These are phyloP conservation scores for Tetranychus truncatus DNA, from an alignment of 2,888 invertebrate species.

Conservation along the genomic window DNA sequence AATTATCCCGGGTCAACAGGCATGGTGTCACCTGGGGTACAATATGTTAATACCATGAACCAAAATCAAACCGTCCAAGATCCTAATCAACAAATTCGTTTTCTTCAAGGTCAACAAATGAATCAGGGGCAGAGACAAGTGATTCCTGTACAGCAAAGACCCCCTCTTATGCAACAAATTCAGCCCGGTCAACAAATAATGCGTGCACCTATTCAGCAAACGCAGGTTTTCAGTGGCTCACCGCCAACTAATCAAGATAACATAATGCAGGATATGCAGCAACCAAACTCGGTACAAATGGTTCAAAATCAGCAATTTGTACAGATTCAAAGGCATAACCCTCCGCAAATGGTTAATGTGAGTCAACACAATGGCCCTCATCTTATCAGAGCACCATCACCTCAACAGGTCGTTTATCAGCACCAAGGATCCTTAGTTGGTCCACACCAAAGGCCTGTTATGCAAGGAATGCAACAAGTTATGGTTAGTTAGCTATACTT, in stretches of 20 bases:
- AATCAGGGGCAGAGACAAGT: slow-evolving; percentile 6
- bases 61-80: slow-evolving; percentile 2
- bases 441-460: slow-evolving; percentile 2
- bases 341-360: slow-evolving; percentile 8
- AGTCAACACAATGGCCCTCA: slow-evolving; percentile 12
- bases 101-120: slow-evolving; percentile 10
- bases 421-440: slow-evolving; percentile 6
- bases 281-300: neutral
- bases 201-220: neutral
- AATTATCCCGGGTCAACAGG: slow-evolving; percentile 11
- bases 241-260: neutral
- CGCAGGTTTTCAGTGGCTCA: neutral
- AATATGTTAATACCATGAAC: neutral
- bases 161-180: slow-evolving; percentile 14
- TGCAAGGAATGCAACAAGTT: slow-evolving; percentile 7
- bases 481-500: neutral
- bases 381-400: neutral
- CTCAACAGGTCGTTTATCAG: neutral
- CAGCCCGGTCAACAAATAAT: slow-evolving; percentile 6
- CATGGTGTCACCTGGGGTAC: too few species aligned
- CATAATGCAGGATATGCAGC: slow-evolving; percentile 7
- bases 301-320: neutral
- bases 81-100: slow-evolving; percentile 6
- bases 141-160: slow-evolving; percentile 16
- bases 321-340: slow-evolving; percentile 5